Evolutionary conservation across 2,888 invertebrate genomes (phyloP).

Genomic region (Colostygia pectinataria): DNA sequence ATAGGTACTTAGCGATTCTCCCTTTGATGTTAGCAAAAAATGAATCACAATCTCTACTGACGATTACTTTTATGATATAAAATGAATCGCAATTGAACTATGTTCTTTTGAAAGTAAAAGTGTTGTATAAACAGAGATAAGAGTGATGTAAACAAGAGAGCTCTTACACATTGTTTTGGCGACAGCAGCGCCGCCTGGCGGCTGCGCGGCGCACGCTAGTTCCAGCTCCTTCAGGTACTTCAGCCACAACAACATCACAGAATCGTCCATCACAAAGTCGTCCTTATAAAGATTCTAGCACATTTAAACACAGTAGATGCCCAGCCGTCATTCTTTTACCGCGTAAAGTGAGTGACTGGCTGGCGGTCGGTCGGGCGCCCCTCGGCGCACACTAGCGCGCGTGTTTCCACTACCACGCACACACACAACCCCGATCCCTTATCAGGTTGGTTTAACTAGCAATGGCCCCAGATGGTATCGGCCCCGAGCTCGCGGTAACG

Average conservation of each 20-base stretch:
- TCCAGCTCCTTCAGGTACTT: slow-evolving; percentile 77
- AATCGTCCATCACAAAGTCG: slow-evolving; percentile 39
- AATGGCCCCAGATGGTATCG: slow-evolving; percentile 80
- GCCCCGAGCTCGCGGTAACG: slow-evolving; percentile 79
- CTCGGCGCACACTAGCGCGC: slow-evolving; percentile 60
- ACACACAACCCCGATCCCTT: slow-evolving; percentile 68
- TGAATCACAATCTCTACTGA: slow-evolving; percentile 6
- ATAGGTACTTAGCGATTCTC: slow-evolving; percentile 29
- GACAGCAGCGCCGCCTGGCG: slow-evolving; percentile 69
- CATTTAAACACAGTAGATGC: slow-evolving; percentile 38
- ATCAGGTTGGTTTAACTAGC: slow-evolving; percentile 81
- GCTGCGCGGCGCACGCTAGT: slow-evolving; percentile 63
- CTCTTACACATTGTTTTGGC: slow-evolving; percentile 78
- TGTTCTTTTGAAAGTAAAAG: slow-evolving; percentile 24
- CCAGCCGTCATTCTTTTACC: slow-evolving; percentile 79
- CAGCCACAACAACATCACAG: slow-evolving; percentile 80
- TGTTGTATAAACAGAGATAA: slow-evolving; percentile 36
- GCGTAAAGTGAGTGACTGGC: slow-evolving; percentile 80
- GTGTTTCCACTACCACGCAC: slow-evolving; percentile 53
- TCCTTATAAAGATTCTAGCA: slow-evolving; percentile 35
- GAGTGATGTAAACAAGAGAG: slow-evolving; percentile 42
- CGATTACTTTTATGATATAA: background rate
- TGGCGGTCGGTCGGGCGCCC: slow-evolving; percentile 58
- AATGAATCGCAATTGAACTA: slow-evolving; percentile 12
- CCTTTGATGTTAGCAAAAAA: slow-evolving; percentile 24